Base-by-base conservation (phyloP, 2,113 vertebrate genomes). In the Cyphomyrus discorhynchus region DNA sequence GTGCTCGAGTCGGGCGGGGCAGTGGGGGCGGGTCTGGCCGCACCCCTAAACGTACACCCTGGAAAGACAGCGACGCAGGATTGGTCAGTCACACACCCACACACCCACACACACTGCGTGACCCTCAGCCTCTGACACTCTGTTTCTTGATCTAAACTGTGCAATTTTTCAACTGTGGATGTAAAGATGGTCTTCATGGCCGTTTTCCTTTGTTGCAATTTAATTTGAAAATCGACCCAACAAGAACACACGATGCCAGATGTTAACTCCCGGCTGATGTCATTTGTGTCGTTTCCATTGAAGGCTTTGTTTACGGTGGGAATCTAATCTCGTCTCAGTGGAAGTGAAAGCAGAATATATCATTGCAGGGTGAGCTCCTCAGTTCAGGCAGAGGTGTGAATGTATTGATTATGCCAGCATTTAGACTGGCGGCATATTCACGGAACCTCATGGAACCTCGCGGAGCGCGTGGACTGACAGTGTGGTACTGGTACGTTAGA, bases 21-120 rank as follows among this genome's bases (percentile, higher is more conserved):
- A 99, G 94, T 5, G 95, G 88, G 0, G 96, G 96, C 87, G 97
- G 96, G 0, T 95, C 96, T 0, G 97, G 86, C 0, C 97, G 96
- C 17, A 97, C 97, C 42, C 98, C 98, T 35, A 98, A 91, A n/a
- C 97, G 97, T 21, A 99, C 96, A 0, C 98, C 98, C 98, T 99
- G 93, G 27, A 94, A 91, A 6, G 42, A 92, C 86, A 92, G 58
- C 10, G 7, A 93, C 80, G n/a, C 50, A 47, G 35, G 6, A 42
- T 42, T 19, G 74, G 35, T 39, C n/a, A 80, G 7, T 24, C 10
- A 50, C 45, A 35, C 56, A 89, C 39, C 39, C 39, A 39, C 39
- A 42, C 39, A 42, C 39, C 2, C 2, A 13, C 58, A 90, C 39
- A 86, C 5, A 88, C 9, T 62, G 27, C 8, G 27, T 24, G 31